Percentiles rank a stretch among this genome's conserved stretches.
phyloP scores from a whole-genome alignment of 2,888 invertebrate species.

The Drosophila algonquin region DNA sequence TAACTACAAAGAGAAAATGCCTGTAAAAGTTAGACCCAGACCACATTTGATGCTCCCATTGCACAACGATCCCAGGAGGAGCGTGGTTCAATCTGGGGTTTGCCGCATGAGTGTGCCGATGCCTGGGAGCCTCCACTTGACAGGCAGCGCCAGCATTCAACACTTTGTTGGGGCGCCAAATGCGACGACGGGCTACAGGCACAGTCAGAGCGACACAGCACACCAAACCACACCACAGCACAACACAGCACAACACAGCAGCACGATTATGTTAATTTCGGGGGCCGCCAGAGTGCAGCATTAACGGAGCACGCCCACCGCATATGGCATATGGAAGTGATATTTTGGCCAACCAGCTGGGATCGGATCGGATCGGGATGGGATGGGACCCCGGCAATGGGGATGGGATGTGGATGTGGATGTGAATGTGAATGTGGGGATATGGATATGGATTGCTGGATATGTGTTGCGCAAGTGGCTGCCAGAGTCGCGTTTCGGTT shows the following conservation, averaged over 20 bases:
- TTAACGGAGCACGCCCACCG: constrained; percentile 77
- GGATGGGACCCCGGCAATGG: constrained; percentile 41
- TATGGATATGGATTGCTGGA: constrained; percentile 50
- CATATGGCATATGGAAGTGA: constrained; percentile 64
- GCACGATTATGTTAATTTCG: constrained; percentile 77
- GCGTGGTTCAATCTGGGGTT: constrained; percentile 16
- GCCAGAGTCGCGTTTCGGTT: constrained; percentile 65
- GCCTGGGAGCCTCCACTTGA: constrained; percentile 70
- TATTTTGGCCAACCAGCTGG: constrained; percentile 61
- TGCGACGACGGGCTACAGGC: constrained; percentile 42
- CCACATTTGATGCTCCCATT: constrained; percentile 54
- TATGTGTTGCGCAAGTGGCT: constrained; percentile 67
- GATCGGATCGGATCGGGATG: constrained; percentile 27
- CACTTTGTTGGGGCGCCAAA: constrained; percentile 67
- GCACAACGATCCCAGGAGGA: constrained; percentile 55
- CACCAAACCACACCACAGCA: too few relatives aligned
- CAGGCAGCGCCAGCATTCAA: constrained; percentile 70
- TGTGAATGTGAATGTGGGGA: constrained; percentile 39
- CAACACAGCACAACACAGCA: constrained; percentile 32
- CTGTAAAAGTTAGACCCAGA: constrained; percentile 21
- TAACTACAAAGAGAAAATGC: constrained; percentile 26
- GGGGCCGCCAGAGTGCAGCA: constrained; percentile 54
- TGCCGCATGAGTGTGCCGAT: constrained; percentile 46
- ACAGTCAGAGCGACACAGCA: background rate
- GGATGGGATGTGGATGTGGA: constrained; percentile 31